These are phyloP conservation scores for Antedon mediterranea DNA, from an alignment of 53 echinoderm and acorn worm species.

Conservation along the genomic window DNA sequence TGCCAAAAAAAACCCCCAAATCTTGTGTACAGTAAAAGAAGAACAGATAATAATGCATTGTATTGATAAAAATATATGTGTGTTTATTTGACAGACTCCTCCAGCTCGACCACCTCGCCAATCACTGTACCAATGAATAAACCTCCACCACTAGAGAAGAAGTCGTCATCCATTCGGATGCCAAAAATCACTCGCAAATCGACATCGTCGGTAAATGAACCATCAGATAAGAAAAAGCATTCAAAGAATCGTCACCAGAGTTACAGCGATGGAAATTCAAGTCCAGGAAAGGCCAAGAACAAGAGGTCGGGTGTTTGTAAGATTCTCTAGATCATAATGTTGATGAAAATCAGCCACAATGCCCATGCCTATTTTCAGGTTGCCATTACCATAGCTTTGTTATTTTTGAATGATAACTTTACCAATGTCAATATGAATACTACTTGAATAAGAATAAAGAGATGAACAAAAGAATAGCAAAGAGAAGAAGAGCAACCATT, in stretches of 20 bases:
- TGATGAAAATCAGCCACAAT: no score
- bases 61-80: no score
- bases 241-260: conserved; percentile 67
- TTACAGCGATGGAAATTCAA: conserved; percentile 58
- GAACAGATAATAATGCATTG: no score
- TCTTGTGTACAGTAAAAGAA: no score
- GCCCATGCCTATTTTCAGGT: no score
- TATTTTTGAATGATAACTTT: no score
- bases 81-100: conserved; percentile 22
- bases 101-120: conserved; percentile 2
- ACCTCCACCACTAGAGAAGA: conserved; percentile 78
- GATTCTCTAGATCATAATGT: conserved; percentile 22
- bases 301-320: conserved; percentile 88
- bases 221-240: conserved; percentile 19
- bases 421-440: no score
- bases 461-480: no score
- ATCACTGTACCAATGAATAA: conserved; percentile 74
- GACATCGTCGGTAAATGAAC: conserved; percentile 50
- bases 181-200: conserved; percentile 65
- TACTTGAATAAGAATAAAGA: no score
- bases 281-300: conserved; percentile 57
- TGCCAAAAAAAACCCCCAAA: no score
- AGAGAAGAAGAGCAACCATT: no score
- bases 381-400: no score
- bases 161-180: conserved; percentile 74